A percentile compares a stretch with the other conserved stretches of the same genome.
Conservation (phyloP, 1,140 invertebrate species). For the Phocides pigmalion region DNA sequence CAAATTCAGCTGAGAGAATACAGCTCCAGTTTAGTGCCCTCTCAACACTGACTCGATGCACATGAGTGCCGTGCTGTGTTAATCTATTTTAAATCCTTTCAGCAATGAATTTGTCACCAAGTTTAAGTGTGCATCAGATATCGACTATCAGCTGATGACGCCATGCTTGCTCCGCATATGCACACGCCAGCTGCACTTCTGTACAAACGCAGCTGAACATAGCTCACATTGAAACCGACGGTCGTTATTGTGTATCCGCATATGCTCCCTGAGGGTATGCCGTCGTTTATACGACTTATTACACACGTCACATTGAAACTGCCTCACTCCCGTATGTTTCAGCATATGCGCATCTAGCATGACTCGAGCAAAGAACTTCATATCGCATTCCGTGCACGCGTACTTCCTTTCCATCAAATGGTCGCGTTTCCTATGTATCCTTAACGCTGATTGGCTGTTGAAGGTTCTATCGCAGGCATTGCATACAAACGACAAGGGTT, state of each 20-base stretch:
- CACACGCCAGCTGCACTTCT: slow-evolving; percentile 43
- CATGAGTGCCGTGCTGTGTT: no score
- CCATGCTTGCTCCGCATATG: slow-evolving; percentile 32
- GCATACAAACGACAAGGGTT: slow-evolving; percentile 39
- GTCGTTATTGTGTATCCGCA: slow-evolving; percentile 80
- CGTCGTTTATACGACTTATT: slow-evolving; percentile 84
- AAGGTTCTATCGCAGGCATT: slow-evolving; percentile 43
- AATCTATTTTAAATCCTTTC: no score
- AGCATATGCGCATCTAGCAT: slow-evolving; percentile 59
- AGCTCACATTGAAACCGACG: slow-evolving; percentile 43
- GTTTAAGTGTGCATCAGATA: no score
- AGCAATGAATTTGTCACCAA: no score
- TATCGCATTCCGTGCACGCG: slow-evolving; percentile 43
- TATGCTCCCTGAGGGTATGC: slow-evolving; percentile 77
- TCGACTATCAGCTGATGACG: slow-evolving; percentile 13
- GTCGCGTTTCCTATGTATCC: slow-evolving; percentile 40
- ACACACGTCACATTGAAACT: slow-evolving; percentile 88
- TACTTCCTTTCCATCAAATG: slow-evolving; percentile 50
- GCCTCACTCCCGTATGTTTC: slow-evolving; percentile 86
- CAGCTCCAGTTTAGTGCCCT: no score
- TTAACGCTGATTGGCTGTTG: slow-evolving; percentile 28
- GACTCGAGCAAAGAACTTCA: slow-evolving; percentile 34
- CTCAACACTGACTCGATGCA: no score
- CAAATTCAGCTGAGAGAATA: no score
- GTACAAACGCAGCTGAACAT: slow-evolving; percentile 57